These are phyloP conservation scores for Ephestia elutella DNA, from an alignment of 1,140 invertebrate genomes.

Conservation along the genomic window DNA sequence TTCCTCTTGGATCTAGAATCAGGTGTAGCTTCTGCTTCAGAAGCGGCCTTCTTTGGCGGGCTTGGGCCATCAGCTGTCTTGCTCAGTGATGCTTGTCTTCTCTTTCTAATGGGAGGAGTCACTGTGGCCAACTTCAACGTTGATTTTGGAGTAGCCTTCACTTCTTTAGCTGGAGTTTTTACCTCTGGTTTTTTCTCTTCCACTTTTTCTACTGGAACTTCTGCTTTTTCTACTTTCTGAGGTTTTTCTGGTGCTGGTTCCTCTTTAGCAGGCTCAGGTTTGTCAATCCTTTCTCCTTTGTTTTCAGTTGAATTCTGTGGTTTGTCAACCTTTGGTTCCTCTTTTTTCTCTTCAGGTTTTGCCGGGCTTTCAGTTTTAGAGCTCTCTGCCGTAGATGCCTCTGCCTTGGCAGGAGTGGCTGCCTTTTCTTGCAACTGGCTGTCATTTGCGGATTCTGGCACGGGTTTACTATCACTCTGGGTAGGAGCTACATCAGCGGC, in stretches of 20 bases:
- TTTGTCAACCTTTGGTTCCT: constrained; percentile 29
- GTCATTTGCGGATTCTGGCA: constrained; percentile 60
- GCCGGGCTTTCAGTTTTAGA: constrained; percentile 11
- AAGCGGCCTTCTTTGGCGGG: constrained; percentile 46
- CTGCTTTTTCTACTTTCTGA: constrained; percentile 26
- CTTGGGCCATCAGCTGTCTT: constrained; percentile 50
- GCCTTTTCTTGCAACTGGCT: constrained; percentile 46
- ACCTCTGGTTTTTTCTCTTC: constrained; percentile 52
- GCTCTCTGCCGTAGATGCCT: constrained; percentile 33
- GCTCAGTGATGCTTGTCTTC: constrained; percentile 61
- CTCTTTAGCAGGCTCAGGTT: constrained; percentile 36
- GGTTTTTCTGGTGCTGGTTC: constrained; percentile 36
- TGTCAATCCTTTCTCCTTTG: constrained; percentile 27
- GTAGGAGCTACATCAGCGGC: constrained; percentile 56
- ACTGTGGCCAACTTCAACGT: constrained; percentile 73
- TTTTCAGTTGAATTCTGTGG: constrained; percentile 7
- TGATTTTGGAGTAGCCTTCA: constrained; percentile 60
- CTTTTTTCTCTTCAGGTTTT: constrained; percentile 31
- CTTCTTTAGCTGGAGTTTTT: constrained; percentile 43
- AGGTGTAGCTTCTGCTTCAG: constrained; percentile 46
- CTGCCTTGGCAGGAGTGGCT: constrained; percentile 36
- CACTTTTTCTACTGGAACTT: constrained; percentile 26
- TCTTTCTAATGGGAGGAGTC: constrained; percentile 70
- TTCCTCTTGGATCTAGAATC: constrained; percentile 67
- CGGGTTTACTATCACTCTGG: constrained; percentile 59